Evolutionary conservation across 2,888 invertebrate species (phyloP).

Genomic region (Pyrrhia umbra): DNA sequence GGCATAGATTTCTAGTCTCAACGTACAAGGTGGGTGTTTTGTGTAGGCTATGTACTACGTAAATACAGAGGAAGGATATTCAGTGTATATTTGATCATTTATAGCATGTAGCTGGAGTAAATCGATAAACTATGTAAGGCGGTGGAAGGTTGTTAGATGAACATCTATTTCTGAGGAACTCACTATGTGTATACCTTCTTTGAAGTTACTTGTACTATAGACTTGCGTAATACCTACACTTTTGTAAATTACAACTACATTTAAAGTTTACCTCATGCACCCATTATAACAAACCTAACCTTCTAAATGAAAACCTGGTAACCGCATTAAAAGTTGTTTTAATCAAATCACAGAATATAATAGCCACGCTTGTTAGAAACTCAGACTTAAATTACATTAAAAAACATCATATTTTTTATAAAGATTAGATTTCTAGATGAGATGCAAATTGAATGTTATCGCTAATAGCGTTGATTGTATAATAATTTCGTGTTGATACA

Average conservation of each 20-base stretch:
- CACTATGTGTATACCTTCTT: constrained; percentile 13
- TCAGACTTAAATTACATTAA: constrained; percentile 26
- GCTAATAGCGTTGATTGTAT: constrained; percentile 67
- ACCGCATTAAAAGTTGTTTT: constrained; percentile 3
- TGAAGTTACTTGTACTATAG: neutral
- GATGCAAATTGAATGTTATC: constrained; percentile 68
- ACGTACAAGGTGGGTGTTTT: constrained; percentile 82
- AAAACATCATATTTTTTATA: constrained; percentile 45
- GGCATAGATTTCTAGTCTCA: constrained; percentile 87
- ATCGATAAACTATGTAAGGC: constrained; percentile 61
- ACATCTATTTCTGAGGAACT: constrained; percentile 33
- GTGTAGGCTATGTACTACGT: constrained; percentile 76
- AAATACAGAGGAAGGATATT: constrained; percentile 74
- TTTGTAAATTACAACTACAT: too few species aligned
- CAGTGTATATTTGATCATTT: constrained; percentile 75
- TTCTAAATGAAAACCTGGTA: constrained; percentile 5
- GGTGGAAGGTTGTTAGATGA: constrained; percentile 33
- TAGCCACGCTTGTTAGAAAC: constrained; percentile 14
- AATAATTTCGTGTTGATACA: constrained; percentile 77
- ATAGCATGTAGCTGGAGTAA: constrained; percentile 55
- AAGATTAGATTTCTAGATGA: constrained; percentile 53
- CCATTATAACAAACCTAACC: constrained; percentile 5
- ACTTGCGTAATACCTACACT: neutral
- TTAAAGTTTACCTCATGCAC: constrained; percentile 2
- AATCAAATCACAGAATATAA: constrained; percentile 31